These are phyloP conservation scores for Zygaena filipendulae DNA, from an alignment of 2,888 invertebrate genomes.

Conservation along the genomic window DNA sequence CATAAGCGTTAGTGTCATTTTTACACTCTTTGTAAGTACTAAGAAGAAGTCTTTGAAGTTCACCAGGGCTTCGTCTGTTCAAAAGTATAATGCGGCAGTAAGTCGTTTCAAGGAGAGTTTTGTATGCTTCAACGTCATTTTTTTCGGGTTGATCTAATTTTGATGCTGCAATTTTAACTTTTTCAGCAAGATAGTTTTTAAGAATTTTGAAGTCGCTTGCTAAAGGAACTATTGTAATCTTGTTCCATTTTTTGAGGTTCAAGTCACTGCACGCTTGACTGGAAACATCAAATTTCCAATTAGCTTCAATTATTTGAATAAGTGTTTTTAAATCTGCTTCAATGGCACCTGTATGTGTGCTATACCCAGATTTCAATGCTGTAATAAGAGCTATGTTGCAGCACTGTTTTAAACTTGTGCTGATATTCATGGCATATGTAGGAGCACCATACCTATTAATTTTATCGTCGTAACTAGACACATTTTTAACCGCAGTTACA, in stretches of 20 bases:
- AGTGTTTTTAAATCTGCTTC: constrained; percentile 1
- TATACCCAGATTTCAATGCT: background rate
- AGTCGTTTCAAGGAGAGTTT: constrained; percentile 8
- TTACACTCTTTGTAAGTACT: constrained; percentile 7
- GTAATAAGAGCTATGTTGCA: too few species aligned
- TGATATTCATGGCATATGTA: constrained; percentile 8
- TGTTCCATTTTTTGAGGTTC: constrained; percentile 14
- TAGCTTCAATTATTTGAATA: background rate
- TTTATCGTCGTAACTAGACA: constrained; percentile 2
- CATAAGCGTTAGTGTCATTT: constrained; percentile 13
- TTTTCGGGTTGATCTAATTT: constrained; percentile 1
- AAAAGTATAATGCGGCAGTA: constrained; percentile 12
- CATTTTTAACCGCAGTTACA: constrained; percentile 4
- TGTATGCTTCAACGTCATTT: too few species aligned
- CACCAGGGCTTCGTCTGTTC: constrained; percentile 13
- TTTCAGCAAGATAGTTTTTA: constrained; percentile 14
- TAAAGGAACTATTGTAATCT: constrained; percentile 14
- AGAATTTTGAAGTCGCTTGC: constrained; percentile 15
- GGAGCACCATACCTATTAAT: constrained; percentile 4
- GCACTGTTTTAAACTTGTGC: constrained; percentile 2
- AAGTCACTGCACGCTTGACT: constrained; percentile 12
- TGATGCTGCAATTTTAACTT: constrained; percentile 4
- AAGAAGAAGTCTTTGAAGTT: constrained; percentile 12
- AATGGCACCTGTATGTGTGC: background rate
- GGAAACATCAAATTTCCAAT: constrained; percentile 13